phyloP scores from a whole-genome alignment of 2,888 invertebrate genomes.

The Drosophila recens region DNA sequence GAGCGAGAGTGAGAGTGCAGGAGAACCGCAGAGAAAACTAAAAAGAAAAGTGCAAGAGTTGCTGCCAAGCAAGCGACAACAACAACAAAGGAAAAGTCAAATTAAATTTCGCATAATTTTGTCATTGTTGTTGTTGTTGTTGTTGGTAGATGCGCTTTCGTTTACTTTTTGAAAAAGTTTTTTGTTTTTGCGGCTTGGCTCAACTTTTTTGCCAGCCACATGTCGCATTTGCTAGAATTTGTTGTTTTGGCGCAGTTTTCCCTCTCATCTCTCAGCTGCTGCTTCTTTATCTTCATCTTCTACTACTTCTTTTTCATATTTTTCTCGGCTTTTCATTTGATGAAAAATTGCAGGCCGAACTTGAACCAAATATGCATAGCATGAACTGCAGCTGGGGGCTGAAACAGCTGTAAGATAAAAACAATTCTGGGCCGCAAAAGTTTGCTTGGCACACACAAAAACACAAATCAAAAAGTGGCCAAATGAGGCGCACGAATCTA shows the following conservation, averaged over 20 bases:
- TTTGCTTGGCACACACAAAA: constrained; percentile 50
- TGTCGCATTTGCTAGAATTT: constrained; percentile 73
- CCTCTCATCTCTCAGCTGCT: constrained; percentile 25
- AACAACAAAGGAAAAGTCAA: constrained; percentile 69
- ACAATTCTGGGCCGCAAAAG: constrained; percentile 45
- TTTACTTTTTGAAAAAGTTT: constrained; percentile 68
- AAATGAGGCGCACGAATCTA: constrained; percentile 76
- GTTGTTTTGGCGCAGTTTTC: constrained; percentile 73
- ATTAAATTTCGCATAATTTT: constrained; percentile 81
- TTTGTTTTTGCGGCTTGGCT: constrained; percentile 77
- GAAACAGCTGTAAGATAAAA: constrained; percentile 57
- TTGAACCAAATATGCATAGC: constrained; percentile 74
- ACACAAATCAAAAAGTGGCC: constrained; percentile 71
- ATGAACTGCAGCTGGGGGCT: constrained; percentile 11
- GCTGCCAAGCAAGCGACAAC: constrained; percentile 53
- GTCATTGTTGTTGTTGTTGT: constrained; percentile 43
- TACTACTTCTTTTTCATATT: constrained; percentile 28
- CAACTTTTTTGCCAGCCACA: constrained; percentile 76
- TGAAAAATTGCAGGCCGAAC: constrained; percentile 74
- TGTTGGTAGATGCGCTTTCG: constrained; percentile 46
- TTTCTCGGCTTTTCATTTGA: constrained; percentile 64
- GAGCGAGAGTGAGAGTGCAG: neutral
- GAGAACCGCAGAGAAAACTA: constrained; percentile 54
- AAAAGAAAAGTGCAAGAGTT: constrained; percentile 71
- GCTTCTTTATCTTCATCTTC: constrained; percentile 22